phyloP scores from a whole-genome alignment of 1,140 invertebrate species.

The Palaemon carinicauda region DNA sequence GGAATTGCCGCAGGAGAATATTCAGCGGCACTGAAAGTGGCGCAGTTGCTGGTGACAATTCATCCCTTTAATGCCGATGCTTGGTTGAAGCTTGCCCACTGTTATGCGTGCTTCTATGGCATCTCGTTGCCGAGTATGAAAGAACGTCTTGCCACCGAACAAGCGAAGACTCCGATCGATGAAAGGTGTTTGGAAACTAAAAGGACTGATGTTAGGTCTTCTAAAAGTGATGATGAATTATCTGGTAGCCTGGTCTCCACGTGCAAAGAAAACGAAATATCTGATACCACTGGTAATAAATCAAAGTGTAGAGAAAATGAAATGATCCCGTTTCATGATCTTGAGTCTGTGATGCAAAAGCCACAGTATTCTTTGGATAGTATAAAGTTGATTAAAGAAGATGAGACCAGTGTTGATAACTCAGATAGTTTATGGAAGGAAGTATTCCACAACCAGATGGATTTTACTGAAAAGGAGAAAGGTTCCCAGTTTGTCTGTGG shows the following conservation, averaged over 20 bases:
- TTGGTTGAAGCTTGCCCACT: slow-evolving; percentile 43
- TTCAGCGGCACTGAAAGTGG: slow-evolving; percentile 15
- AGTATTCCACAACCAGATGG: not conserved
- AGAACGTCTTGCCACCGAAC: not conserved
- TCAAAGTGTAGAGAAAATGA: too few relatives aligned
- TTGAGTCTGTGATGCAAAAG: too few relatives aligned
- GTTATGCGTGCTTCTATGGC: slow-evolving; percentile 12
- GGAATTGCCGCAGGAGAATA: not conserved
- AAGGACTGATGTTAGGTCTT: too few relatives aligned
- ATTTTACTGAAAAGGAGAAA: not conserved
- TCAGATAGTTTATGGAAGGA: not conserved
- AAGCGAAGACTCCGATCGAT: not conserved
- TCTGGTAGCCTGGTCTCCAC: too few relatives aligned
- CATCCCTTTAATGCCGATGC: slow-evolving; percentile 27
- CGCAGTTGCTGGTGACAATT: slow-evolving; percentile 2
- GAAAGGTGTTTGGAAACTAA: too few relatives aligned
- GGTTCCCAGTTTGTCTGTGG: slow-evolving; percentile 18
- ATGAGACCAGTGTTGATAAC: not conserved
- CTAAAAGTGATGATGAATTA: too few relatives aligned
- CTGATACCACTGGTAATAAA: too few relatives aligned
- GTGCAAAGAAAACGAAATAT: too few relatives aligned
- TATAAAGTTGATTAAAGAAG: too few relatives aligned
- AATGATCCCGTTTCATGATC: too few relatives aligned
- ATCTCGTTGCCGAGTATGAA: slow-evolving; percentile 6
- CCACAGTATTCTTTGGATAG: too few relatives aligned